phyloP scores from a whole-genome alignment of 2,113 vertebrate genomes.

The Neoarius graeffei region DNA sequence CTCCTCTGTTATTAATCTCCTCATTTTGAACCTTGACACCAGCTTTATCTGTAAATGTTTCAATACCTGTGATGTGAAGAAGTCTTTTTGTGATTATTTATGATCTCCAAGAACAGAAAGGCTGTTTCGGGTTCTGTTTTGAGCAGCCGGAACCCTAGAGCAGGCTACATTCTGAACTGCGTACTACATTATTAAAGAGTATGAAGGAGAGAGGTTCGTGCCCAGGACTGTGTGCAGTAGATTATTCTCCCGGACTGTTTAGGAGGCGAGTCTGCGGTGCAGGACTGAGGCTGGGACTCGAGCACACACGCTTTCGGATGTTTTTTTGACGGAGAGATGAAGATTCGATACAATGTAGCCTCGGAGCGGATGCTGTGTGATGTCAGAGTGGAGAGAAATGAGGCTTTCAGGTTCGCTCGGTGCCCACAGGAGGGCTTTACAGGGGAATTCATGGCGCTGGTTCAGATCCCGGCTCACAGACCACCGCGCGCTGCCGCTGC shows the following conservation, averaged over 20 bases:
- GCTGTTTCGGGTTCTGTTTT: background rate
- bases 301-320: background rate
- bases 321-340: too few relatives aligned
- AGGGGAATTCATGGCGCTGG: background rate
- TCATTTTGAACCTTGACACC: background rate
- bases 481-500: background rate
- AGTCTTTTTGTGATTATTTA: background rate
- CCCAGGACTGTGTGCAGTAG: background rate
- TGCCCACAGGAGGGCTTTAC: background rate
- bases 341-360: background rate
- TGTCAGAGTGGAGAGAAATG: background rate
- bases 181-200: constrained; percentile 4
- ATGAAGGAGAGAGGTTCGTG: background rate
- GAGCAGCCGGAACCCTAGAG: background rate
- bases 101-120: background rate
- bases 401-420: fast-evolving
- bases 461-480: background rate
- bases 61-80: background rate
- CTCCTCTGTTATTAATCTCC: background rate
- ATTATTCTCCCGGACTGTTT: background rate
- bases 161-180: background rate
- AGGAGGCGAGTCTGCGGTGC: background rate
- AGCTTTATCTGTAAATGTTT: background rate
- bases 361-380: background rate
- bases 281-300: background rate